Evolutionary conservation across 2,113 vertebrate genomes (phyloP), one percentile per base, ranked within the genome.

Genomic region (Stomatorhinus ivindoensis): DNA sequence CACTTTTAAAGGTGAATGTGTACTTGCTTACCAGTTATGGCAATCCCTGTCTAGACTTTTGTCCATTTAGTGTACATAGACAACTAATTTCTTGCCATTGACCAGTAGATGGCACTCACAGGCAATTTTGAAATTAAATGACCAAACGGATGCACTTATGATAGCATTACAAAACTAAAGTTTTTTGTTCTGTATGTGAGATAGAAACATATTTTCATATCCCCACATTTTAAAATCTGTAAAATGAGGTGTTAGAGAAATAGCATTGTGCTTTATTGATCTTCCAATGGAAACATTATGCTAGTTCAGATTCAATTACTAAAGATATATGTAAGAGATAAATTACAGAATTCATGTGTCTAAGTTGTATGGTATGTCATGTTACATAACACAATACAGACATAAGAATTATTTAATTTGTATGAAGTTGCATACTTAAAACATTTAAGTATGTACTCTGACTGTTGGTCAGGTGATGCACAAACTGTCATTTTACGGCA

Each of bases 61-160:
- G 42, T 84, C 82, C 24, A 21, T 84, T 84, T 47, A 84, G 15
- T 84, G 44, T 83, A 84, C 1, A 3, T 89, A 89, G 86, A 93
- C 82, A 61, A 3, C 21, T 27, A 17, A 15, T 39, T 94, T 92
- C 69, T 83, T 11, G 35, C 0, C 0, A 35, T 50, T 9, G 50
- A 3, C 91, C 95, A 95, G 92, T 93, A 94, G 96, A 92, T 95
- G 96, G 93, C 92, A 47, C 90, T 91, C 76, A 69, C 35, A 86
- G 35, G 10, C 76, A 6, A 47, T 15, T 69, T 69, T 31, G 61
- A 10, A 69, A 69, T 69, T 31, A 21, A 89, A 13, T 27, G 31
- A 11, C 35, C 11, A 19, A 42, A 80, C 35, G 19, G 13, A 35
- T 80, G 73, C 13, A 42, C 35, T 19, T 42, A 42, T 80, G 73